Percentiles rank a stretch among this genome's conserved stretches.
Evolutionary conservation across 37 sponge, comb jelly and placozoan species (phyloP).

Genomic region (Spongilla lacustris): DNA sequence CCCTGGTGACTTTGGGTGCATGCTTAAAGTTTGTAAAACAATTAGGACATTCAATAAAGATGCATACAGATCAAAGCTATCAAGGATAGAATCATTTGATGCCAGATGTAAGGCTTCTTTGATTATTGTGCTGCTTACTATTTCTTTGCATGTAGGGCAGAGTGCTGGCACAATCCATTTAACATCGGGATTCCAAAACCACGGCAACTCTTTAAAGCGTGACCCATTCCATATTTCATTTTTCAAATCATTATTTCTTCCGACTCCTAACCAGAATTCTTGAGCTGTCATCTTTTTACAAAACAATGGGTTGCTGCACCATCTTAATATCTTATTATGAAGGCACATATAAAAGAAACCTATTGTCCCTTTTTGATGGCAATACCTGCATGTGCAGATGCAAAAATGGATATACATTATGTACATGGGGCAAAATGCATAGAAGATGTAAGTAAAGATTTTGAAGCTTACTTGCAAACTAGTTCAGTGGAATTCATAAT

Average conservation of each 20-base stretch:
- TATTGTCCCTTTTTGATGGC: constrained; percentile 1
- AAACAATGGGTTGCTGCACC: constrained; percentile 1
- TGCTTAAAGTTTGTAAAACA: constrained; percentile 9
- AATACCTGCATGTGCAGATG: constrained; percentile 1
- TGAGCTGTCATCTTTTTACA: constrained; percentile 34
- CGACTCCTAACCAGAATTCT: constrained; percentile 13
- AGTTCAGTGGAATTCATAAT: constrained; percentile 3
- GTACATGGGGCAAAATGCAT: constrained; percentile 4
- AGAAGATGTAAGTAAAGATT: background rate
- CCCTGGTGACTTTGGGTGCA: constrained; percentile 5
- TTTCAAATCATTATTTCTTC: background rate
- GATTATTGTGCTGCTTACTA: background rate
- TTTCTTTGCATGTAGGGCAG: constrained; percentile 19
- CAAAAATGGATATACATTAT: background rate
- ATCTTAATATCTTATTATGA: background rate
- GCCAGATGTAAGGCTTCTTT: background rate
- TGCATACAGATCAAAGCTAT: background rate
- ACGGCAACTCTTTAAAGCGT: constrained; percentile 25
- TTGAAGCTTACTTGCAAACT: background rate
- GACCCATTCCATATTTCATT: constrained; percentile 35
- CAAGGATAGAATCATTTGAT: constrained; percentile 7
- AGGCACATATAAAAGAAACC: constrained; percentile 1
- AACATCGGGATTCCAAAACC: constrained; percentile 38
- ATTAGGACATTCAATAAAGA: constrained; percentile 5
- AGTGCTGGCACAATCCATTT: constrained; percentile 4